Percentiles rank a stretch among this genome's conserved stretches.
These are phyloP conservation scores for Manacus vitellinus DNA, from an alignment of 2,113 vertebrate genomes.

Conservation along the genomic window DNA sequence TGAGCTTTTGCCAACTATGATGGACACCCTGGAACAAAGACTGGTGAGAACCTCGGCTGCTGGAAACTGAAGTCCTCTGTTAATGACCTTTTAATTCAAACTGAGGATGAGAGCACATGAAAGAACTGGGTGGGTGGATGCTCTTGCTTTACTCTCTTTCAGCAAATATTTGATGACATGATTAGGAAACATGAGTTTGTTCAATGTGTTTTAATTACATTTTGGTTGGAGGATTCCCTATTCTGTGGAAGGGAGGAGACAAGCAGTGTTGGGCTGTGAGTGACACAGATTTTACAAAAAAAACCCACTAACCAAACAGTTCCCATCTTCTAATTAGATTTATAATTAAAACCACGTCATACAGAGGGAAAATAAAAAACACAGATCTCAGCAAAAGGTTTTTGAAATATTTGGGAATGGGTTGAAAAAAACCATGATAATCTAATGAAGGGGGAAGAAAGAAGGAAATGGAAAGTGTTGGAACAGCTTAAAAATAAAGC, in stretches of 20 bases:
- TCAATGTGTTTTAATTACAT: background rate
- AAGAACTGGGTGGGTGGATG: background rate
- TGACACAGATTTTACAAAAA: background rate
- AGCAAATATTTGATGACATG: constrained; percentile 16
- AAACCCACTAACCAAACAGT: background rate
- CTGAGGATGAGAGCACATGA: background rate
- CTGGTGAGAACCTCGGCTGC: background rate
- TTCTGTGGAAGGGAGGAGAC: background rate
- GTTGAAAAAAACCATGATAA: background rate
- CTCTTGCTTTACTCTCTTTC: background rate
- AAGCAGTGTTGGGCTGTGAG: background rate
- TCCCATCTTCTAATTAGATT: background rate
- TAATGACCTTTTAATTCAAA: background rate
- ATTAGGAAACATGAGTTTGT: background rate
- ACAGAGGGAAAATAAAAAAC: background rate
- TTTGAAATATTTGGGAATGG: background rate
- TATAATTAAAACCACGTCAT: background rate
- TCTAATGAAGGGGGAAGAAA: background rate
- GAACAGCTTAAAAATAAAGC: background rate
- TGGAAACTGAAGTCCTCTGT: background rate
- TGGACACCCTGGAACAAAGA: background rate
- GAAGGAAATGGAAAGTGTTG: background rate
- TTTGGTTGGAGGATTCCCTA: background rate
- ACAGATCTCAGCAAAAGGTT: background rate
- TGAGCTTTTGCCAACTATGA: background rate